Base-by-base conservation (phyloP, 2,888 invertebrate genomes). In the Thymelicus lineola region DNA sequence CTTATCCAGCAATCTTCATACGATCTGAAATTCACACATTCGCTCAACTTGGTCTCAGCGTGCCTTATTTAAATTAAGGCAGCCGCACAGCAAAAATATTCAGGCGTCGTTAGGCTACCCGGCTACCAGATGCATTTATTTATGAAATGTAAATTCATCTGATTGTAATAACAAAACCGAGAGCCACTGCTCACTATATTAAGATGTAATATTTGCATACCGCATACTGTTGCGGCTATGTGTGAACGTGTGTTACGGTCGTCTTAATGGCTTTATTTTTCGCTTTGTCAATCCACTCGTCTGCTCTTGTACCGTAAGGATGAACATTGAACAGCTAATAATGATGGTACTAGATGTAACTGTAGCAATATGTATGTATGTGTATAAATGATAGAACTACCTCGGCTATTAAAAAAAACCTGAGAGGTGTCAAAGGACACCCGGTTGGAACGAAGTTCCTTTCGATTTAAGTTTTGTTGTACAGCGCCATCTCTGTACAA, bases 121-220 rank as follows among this genome's bases (percentile, higher is more conserved):
- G 77, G 28, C 28, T 28, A 28, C 28, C 80, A 86, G 90, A 86
- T 94, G 91, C 92, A 93, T 94, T 93, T 93, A 94, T 93, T 93
- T 93, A 93, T 93, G 93, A 94, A 93, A 94, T 94, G 94, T 92
- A 94, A 94, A 94, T 94, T 83, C 86, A 86, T 87, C 88, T 91
- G 93, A 92, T 94, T 94, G 93, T 93, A 94, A 94, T 93, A 94
- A 93, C 93, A 93, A 94, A 94, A 93, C 91, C 85, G 84, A 81
- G 81, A 84, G 87, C 86, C 87, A 87, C 86, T 86, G 88, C 86
- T 84, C 89, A 88, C 91, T 93, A 91, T 93, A 94, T 94, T 94
- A 93, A 94, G 94, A 94, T 94, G 94, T 94, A 87, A 80, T 89
- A 94, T 94, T 94, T 91, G 91, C 94, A 94, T 94, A 89, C 80